Percentiles rank a stretch among this genome's conserved stretches.
These are phyloP conservation scores for Geothlypis trichas DNA, from an alignment of 2,113 vertebrate species.

Conservation along the genomic window DNA sequence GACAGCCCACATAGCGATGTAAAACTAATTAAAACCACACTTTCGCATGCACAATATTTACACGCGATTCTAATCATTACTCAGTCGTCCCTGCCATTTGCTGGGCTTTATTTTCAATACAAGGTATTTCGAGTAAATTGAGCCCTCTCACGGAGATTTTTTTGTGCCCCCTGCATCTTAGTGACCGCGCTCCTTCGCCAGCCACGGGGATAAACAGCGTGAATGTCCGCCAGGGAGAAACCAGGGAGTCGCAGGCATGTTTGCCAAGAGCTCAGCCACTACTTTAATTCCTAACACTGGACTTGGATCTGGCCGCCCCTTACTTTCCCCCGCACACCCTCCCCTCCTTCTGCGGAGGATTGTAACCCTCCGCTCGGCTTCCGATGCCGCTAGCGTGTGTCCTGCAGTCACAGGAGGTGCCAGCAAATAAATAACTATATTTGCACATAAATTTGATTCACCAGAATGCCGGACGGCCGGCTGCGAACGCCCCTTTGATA, in stretches of 20 bases:
- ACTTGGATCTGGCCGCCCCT: slow-evolving; percentile 71
- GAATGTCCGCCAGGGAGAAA: neutral
- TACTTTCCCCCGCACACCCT: neutral
- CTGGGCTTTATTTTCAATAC: slow-evolving; percentile 27
- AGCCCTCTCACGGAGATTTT: neutral
- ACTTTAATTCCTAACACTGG: slow-evolving; percentile 76
- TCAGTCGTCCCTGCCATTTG: neutral
- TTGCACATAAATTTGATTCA: slow-evolving; percentile 31
- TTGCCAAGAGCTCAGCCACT: neutral
- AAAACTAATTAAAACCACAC: slow-evolving; percentile 78
- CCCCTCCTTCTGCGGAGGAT: neutral
- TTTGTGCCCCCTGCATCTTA: neutral
- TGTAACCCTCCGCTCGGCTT: slow-evolving; percentile 44
- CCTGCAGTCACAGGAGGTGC: neutral
- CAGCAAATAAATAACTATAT: slow-evolving; percentile 31
- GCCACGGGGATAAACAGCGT: neutral
- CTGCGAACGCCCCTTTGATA: neutral
- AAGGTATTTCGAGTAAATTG: slow-evolving; percentile 18
- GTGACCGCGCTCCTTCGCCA: neutral
- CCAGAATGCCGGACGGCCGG: neutral
- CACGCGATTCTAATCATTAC: slow-evolving; percentile 74
- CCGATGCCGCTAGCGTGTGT: neutral
- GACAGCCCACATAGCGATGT: slow-evolving; percentile 28
- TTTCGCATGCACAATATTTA: slow-evolving; percentile 60
- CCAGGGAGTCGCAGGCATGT: neutral